Percentiles rank a stretch among this genome's conserved stretches.
phyloP scores from a whole-genome alignment of 1,140 invertebrate genomes.

The Drosophila tropicalis region DNA sequence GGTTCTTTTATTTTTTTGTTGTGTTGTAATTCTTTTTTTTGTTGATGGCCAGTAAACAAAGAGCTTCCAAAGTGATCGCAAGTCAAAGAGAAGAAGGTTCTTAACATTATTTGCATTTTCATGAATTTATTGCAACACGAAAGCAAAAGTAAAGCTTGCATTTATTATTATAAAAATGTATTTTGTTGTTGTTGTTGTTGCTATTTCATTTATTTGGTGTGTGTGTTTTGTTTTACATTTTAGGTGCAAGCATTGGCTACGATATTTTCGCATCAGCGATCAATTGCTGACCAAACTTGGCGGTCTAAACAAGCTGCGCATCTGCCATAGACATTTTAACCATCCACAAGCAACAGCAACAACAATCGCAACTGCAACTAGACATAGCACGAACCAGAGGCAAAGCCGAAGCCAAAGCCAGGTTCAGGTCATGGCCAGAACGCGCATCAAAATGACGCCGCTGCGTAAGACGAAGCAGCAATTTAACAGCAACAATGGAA shows the following conservation, averaged over 20 bases:
- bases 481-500: constrained; percentile 14
- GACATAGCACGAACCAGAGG: neutral
- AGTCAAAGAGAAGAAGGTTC: constrained; percentile 5
- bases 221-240: constrained; percentile 24
- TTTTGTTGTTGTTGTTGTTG: neutral
- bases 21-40: constrained; percentile 2
- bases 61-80: constrained; percentile 71
- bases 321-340: constrained; percentile 64
- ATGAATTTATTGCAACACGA: neutral
- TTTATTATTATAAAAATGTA: neutral
- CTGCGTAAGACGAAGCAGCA: constrained; percentile 64
- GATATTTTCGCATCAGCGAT: constrained; percentile 56
- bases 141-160: constrained; percentile 13
- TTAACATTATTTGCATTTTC: neutral
- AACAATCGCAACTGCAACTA: neutral
- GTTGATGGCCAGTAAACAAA: constrained; percentile 75
- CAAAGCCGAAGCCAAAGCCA: constrained; percentile 26
- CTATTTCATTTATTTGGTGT: neutral
- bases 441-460: constrained; percentile 78
- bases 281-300: constrained; percentile 60
- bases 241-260: constrained; percentile 71
- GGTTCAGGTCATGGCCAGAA: constrained; percentile 73
- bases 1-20: neutral
- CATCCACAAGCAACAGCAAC: neutral
- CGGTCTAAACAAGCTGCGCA: constrained; percentile 70